Base-by-base conservation (phyloP, 2,113 vertebrate genomes). In the Aegypius monachus region DNA sequence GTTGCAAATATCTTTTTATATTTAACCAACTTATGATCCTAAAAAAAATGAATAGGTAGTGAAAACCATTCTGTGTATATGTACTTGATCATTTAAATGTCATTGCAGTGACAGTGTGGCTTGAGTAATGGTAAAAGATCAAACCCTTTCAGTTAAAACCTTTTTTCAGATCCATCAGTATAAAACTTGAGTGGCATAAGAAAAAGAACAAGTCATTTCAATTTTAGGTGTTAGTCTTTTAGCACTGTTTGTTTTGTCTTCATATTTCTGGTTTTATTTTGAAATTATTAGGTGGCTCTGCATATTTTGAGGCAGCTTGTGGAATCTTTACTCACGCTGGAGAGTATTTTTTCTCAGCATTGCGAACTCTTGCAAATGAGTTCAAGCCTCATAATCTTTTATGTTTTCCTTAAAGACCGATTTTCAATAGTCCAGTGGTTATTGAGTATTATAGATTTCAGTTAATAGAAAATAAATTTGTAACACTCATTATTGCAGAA, bases 221-320 rank as follows among this genome's bases (percentile, higher is more conserved):
- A 82, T 73, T 94, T 88, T 72, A 52, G 55, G 68, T 92, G 95
- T 81, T 63, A 87, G 34, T 62, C 53, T 78, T 81, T 83, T 81
- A 87, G n/a, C 17, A 22, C 82, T 93, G n/a, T 86, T 91, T 93
- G 80, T 92, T 97, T 95, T 89, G 86, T 96, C 75, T 72, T 58
- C 96, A 65, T 95, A 50, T 90, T 96, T 97, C 63, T 96, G 52
- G 58, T 86, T 97, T 98, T 88, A 77, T 92, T 97, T 97, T 93
- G 62, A 95, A 88, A 71, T 56, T 90, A 23, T 58, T 61, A 89
- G 93, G 31, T 89, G 66, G 5, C 82, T 94, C 62, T 95, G 38
- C 66, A 47, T 85, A 82, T 80, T 87, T 67, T 84, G 83, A 93
- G 81, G 32, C 90, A 95, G 94, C 87, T 96, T 97, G 95, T 97